These are phyloP conservation scores for Machimus atricapillus DNA, from an alignment of 2,888 invertebrate species.

Conservation along the genomic window DNA sequence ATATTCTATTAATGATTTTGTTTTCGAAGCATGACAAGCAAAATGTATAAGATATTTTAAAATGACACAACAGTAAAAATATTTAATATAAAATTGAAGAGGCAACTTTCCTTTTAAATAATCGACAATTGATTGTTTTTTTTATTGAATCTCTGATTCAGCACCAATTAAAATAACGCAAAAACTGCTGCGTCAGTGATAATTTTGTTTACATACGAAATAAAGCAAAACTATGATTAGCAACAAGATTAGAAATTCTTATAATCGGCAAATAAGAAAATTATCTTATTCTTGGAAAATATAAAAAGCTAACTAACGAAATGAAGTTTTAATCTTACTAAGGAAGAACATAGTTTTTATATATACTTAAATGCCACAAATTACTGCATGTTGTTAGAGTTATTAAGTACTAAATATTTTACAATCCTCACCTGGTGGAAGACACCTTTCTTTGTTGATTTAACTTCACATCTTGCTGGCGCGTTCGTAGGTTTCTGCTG, in stretches of 20 bases:
- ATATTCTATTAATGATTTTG: neutral
- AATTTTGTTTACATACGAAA: neutral
- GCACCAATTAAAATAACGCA: neutral
- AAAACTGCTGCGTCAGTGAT: neutral
- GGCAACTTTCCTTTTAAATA: neutral
- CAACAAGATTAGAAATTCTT: neutral
- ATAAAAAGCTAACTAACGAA: neutral
- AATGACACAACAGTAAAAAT: neutral
- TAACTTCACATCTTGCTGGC: neutral
- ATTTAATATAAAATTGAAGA: neutral
- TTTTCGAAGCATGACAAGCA: neutral
- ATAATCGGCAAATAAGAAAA: neutral
- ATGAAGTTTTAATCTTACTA: neutral
- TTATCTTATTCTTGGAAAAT: neutral
- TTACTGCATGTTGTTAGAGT: neutral
- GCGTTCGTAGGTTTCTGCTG: slow-evolving; percentile 50
- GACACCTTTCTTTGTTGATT: slow-evolving; percentile 36
- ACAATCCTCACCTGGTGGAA: slow-evolving; percentile 27
- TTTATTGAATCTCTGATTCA: neutral
- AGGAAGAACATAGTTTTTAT: neutral
- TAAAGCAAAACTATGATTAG: neutral
- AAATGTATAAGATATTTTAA: neutral
- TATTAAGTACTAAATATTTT: neutral
- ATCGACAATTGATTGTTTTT: neutral
- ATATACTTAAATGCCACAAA: neutral